Conservation (phyloP, 2,888 invertebrate species). For the Glaucopsyche alexis region DNA sequence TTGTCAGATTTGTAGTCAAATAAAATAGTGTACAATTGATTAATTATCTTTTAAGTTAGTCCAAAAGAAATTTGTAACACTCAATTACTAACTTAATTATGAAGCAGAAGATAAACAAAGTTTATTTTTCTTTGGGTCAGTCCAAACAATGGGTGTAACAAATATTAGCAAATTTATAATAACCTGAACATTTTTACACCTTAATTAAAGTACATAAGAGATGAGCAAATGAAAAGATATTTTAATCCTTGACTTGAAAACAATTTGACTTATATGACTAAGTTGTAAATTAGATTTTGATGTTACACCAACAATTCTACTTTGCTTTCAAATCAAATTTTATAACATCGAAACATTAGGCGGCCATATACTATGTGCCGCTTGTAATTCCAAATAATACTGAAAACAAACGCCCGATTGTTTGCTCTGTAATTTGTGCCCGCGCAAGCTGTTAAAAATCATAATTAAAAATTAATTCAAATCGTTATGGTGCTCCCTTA, state of each 20-base stretch:
- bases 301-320: not conserved
- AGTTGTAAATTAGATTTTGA: too few relatives aligned
- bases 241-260: not conserved
- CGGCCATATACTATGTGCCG: not conserved
- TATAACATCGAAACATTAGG: not conserved
- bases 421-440: not conserved
- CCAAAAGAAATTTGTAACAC: not conserved
- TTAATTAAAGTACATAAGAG: constrained; percentile 18
- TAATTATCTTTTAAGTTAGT: constrained; percentile 4
- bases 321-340: constrained; percentile 11
- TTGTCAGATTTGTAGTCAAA: too few relatives aligned
- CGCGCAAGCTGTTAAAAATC: not conserved
- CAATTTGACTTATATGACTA: not conserved
- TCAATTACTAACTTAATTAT: constrained; percentile 4
- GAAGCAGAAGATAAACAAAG: constrained; percentile 10
- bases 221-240: constrained; percentile 14
- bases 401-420: not conserved
- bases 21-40: constrained; percentile 25
- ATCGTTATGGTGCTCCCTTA: not conserved
- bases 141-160: not conserved
- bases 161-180: not conserved
- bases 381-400: constrained; percentile 4
- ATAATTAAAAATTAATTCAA: constrained; percentile 3
- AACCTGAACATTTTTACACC: constrained; percentile 6
- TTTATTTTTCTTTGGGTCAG: constrained; percentile 23